Conservation (phyloP, 2,888 invertebrate genomes). For the Gasteruption jaculator region DNA sequence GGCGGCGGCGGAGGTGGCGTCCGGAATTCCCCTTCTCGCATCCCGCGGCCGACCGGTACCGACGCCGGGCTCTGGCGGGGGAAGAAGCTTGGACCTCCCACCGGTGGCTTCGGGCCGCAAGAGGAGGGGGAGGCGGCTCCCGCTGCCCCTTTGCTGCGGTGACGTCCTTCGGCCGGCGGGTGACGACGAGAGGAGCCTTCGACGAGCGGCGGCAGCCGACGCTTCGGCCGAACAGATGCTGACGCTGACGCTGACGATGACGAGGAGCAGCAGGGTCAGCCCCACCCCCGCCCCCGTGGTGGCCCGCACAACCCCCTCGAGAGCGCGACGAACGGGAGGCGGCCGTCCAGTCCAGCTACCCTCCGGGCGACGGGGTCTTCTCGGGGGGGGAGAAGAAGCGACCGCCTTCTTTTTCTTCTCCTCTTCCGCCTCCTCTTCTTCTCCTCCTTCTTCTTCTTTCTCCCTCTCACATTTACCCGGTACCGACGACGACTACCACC, state of each 20-base stretch:
- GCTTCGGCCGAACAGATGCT: constrained; percentile 31
- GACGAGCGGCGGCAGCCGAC: constrained; percentile 29
- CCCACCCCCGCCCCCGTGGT: constrained; percentile 47
- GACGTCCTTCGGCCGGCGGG: not conserved
- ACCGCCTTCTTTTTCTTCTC: constrained; percentile 8
- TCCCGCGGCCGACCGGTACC: too few relatives aligned
- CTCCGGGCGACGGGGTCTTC: not conserved
- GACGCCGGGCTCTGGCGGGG: constrained; percentile 10
- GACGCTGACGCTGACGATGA: constrained; percentile 39
- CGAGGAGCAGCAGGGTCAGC: constrained; percentile 44
- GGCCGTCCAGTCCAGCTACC: constrained; percentile 30
- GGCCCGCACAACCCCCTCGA: constrained; percentile 39
- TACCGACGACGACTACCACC: too few relatives aligned
- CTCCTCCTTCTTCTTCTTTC: too few relatives aligned
- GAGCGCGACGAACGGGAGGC: constrained; percentile 31
- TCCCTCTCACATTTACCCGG: constrained; percentile 10
- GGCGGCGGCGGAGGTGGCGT: constrained; percentile 22
- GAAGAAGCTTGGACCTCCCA: constrained; percentile 2
- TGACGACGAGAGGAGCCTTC: constrained; percentile 1
- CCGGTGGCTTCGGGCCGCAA: not conserved
- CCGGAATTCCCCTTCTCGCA: too few relatives aligned
- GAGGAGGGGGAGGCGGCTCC: not conserved
- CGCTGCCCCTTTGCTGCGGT: constrained; percentile 4
- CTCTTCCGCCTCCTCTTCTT: constrained; percentile 10
- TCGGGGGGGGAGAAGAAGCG: not conserved